phyloP scores from a whole-genome alignment of 1,140 invertebrate genomes.

The Nasonia longicornis region DNA sequence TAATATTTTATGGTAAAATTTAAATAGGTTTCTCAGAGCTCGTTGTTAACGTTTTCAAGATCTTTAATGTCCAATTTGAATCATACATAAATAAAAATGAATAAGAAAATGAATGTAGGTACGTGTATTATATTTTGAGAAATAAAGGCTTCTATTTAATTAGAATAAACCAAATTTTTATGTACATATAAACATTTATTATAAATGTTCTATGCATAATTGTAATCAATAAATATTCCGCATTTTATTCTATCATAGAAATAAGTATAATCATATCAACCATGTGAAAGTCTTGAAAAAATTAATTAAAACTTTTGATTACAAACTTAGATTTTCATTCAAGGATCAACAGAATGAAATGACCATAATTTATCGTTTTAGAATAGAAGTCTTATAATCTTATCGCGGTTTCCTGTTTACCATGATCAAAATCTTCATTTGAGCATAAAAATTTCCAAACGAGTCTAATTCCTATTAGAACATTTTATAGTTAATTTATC shows the following conservation, averaged over 20 bases:
- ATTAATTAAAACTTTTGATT: not conserved
- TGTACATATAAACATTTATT: too few relatives aligned
- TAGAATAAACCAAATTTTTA: not conserved
- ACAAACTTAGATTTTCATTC: not conserved
- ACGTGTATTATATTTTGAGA: not conserved
- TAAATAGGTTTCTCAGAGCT: not conserved
- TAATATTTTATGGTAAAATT: conserved; percentile 55
- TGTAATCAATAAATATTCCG: too few relatives aligned
- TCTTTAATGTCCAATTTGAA: conserved; percentile 8
- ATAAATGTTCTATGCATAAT: too few relatives aligned
- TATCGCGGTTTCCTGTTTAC: conserved; percentile 20
- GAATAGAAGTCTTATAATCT: not conserved
- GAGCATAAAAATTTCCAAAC: conserved; percentile 11
- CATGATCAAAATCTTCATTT: conserved; percentile 20
- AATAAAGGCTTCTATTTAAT: not conserved
- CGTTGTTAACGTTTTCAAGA: conserved; percentile 32
- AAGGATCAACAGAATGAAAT: conserved; percentile 11
- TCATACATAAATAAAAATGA: not conserved
- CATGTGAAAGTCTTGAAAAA: conserved; percentile 39
- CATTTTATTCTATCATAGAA: too few relatives aligned
- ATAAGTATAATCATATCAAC: too few relatives aligned
- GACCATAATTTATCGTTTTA: conserved; percentile 11
- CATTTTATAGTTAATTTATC: conserved; percentile 40
- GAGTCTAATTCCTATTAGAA: conserved; percentile 4
- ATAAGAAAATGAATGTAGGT: not conserved